Conservation (phyloP, 1,140 invertebrate genomes). For the Papilio aristodemus region DNA sequence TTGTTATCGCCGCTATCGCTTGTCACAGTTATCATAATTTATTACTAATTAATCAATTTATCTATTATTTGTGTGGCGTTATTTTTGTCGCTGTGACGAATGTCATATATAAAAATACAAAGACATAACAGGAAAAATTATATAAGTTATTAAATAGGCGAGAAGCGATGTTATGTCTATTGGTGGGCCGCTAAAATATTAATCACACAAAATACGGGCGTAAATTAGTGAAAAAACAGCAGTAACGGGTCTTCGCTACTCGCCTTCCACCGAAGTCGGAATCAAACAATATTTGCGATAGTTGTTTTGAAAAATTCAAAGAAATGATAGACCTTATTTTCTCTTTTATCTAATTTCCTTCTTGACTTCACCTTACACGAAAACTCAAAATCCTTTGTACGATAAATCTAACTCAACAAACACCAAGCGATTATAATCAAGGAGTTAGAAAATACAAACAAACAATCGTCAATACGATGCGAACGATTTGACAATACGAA, state of each 20-base stretch:
- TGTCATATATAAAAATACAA: not conserved
- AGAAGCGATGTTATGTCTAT: not conserved
- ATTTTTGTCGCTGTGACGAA: not conserved
- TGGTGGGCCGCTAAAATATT: too few relatives aligned
- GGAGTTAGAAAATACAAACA: not conserved
- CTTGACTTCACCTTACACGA: too few relatives aligned
- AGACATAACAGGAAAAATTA: not conserved
- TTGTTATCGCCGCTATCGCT: conserved; percentile 36
- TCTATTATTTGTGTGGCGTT: conserved; percentile 20
- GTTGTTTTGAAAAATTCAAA: too few relatives aligned
- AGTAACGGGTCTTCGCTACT: too few relatives aligned
- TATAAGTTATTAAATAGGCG: not conserved
- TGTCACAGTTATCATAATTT: conserved; percentile 50
- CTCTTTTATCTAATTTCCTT: too few relatives aligned
- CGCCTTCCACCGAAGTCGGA: too few relatives aligned
- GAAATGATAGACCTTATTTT: too few relatives aligned
- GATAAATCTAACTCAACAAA: too few relatives aligned
- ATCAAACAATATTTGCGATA: too few relatives aligned
- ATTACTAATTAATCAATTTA: conserved; percentile 44
- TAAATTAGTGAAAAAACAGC: too few relatives aligned
- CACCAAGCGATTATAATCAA: not conserved
- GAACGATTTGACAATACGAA: conserved; percentile 26
- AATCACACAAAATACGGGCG: too few relatives aligned
- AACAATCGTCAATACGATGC: not conserved
- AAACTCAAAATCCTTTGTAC: not conserved